Conservation (phyloP, 2,888 invertebrate species). For the Lasioglossum malachurum region DNA sequence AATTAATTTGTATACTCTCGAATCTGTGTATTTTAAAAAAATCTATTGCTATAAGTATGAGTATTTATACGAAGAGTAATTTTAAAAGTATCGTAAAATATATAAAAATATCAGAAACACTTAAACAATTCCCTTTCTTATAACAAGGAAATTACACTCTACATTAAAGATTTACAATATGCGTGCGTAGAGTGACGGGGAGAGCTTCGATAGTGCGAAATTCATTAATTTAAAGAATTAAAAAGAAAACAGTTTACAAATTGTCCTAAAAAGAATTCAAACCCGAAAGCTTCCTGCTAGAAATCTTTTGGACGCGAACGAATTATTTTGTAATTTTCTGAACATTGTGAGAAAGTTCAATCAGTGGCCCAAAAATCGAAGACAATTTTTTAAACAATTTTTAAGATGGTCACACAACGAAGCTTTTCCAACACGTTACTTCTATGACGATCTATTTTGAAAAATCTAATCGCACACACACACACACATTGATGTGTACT, state of each 20-base stretch:
- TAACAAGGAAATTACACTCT: slow-evolving; percentile 9
- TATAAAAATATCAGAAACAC: slow-evolving; percentile 23
- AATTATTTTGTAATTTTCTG: background rate
- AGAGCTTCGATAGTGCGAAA: background rate
- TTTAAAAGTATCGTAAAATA: background rate
- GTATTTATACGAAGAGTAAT: background rate
- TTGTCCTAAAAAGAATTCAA: background rate
- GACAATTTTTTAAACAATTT: background rate
- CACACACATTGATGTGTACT: slow-evolving; percentile 1
- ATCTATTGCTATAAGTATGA: slow-evolving; percentile 4
- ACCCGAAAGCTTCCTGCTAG: background rate
- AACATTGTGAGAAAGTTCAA: background rate
- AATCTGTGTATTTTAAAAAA: background rate
- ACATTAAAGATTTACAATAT: background rate
- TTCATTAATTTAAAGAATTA: background rate
- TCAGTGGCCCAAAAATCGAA: background rate
- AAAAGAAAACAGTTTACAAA: background rate
- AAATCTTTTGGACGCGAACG: background rate
- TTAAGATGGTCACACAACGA: background rate
- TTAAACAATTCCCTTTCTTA: background rate
- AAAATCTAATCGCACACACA: background rate
- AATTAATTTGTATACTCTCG: background rate
- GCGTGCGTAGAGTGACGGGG: background rate
- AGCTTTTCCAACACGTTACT: background rate
- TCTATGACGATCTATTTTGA: background rate